phyloP scores from a whole-genome alignment of 2,113 vertebrate genomes.

The Phylloscopus trochiloides region DNA sequence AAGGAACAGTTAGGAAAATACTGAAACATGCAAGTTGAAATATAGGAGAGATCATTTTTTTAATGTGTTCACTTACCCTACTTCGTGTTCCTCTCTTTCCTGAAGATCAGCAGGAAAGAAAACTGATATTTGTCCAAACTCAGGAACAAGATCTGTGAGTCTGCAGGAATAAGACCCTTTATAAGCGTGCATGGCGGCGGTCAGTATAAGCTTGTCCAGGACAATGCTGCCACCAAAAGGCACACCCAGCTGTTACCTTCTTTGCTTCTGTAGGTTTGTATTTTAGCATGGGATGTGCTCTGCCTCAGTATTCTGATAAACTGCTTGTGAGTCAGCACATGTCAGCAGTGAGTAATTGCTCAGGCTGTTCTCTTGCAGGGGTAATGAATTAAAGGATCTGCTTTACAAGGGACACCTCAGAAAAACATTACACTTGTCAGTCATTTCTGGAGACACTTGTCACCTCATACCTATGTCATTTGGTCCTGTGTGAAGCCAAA shows the following conservation, averaged over 20 bases:
- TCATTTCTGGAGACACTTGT: not conserved
- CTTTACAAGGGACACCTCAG: not conserved
- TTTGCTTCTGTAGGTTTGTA: not conserved
- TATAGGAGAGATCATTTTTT: not conserved
- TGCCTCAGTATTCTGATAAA: not conserved
- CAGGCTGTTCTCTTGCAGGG: not conserved
- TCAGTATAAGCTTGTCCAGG: not conserved
- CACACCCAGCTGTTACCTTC: not conserved
- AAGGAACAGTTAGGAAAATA: not conserved
- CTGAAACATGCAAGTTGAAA: not conserved
- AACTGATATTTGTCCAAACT: not conserved
- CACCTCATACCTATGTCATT: not conserved
- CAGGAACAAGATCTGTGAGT: not conserved
- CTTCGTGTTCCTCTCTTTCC: not conserved
- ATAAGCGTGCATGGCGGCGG: not conserved
- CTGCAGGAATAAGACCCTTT: not conserved
- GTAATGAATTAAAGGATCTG: not conserved
- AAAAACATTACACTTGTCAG: not conserved
- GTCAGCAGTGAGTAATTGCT: not conserved
- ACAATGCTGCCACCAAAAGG: slow-evolving; percentile 64
- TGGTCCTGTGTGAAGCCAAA: not conserved
- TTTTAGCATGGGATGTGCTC: not conserved
- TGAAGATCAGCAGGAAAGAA: not conserved
- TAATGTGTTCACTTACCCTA: not conserved
- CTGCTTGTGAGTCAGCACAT: not conserved